These are phyloP conservation scores for Euura lappo DNA, from an alignment of 1,140 invertebrate species.

Conservation along the genomic window DNA sequence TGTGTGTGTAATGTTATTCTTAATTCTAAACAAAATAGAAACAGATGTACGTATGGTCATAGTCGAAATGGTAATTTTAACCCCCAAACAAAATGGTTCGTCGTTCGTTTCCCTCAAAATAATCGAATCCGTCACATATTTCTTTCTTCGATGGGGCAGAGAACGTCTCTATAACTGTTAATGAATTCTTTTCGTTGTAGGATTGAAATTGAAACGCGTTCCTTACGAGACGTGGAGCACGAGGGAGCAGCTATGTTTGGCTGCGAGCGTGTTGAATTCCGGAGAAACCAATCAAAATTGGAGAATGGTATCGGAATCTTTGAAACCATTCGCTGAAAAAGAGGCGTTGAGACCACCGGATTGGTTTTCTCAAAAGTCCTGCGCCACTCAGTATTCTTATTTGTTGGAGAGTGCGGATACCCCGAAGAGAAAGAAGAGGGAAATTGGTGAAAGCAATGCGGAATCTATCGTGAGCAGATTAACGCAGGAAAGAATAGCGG, in stretches of 20 bases:
- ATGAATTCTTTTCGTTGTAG: conserved; percentile 31
- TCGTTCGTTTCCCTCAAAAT: not conserved
- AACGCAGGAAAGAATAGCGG: conserved; percentile 78
- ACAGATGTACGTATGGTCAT: not conserved
- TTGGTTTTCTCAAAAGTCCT: conserved; percentile 93
- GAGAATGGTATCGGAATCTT: conserved; percentile 85
- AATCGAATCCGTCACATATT: not conserved
- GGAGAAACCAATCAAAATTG: conserved; percentile 88
- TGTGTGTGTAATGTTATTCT: not conserved
- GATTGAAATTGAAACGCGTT: conserved; percentile 69
- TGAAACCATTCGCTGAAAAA: conserved; percentile 75
- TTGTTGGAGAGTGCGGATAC: conserved; percentile 85
- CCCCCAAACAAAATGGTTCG: not conserved
- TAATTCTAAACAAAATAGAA: not conserved
- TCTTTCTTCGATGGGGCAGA: not conserved
- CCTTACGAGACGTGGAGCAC: conserved; percentile 84
- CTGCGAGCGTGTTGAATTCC: conserved; percentile 84
- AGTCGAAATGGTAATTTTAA: not conserved
- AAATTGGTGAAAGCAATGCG: conserved; percentile 78
- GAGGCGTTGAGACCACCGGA: conserved; percentile 73
- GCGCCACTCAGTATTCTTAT: conserved; percentile 86
- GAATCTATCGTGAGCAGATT: conserved; percentile 80
- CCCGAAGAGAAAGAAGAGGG: conserved; percentile 85
- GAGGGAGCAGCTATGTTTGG: conserved; percentile 83
- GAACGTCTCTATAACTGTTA: not conserved